A percentile compares a stretch with the other conserved stretches of the same genome.
These are phyloP conservation scores for Campylomormyrus tamandua DNA, from an alignment of 2,113 vertebrate species.

Conservation along the genomic window DNA sequence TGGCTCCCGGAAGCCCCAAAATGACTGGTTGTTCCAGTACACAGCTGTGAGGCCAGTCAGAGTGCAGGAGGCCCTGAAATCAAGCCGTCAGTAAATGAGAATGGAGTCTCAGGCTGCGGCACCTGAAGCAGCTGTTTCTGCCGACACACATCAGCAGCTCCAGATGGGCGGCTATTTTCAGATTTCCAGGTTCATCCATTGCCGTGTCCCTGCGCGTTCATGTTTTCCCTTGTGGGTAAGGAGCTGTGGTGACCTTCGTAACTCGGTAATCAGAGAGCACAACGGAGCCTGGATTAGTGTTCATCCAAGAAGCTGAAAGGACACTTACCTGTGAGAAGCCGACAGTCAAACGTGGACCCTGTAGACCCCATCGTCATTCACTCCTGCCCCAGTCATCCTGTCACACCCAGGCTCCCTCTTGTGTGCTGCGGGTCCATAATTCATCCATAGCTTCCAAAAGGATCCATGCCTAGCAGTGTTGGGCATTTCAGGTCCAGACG, in stretches of 20 bases:
- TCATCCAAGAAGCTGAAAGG: neutral
- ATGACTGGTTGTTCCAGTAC: neutral
- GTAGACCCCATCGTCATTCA: neutral
- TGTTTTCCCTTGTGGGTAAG: neutral
- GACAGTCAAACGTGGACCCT: neutral
- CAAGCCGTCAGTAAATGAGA: neutral
- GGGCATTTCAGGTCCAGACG: too few relatives aligned
- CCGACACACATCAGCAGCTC: constrained; percentile 32
- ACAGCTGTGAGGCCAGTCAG: neutral
- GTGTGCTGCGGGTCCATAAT: neutral
- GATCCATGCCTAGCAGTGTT: neutral
- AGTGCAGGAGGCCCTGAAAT: neutral
- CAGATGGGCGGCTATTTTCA: constrained; percentile 41
- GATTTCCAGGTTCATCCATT: neutral
- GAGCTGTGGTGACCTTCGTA: neutral
- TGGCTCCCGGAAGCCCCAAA: neutral
- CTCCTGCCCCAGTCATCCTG: neutral
- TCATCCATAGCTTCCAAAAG: neutral
- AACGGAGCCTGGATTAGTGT: neutral
- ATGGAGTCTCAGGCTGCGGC: neutral
- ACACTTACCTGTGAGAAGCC: neutral
- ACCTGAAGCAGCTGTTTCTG: neutral
- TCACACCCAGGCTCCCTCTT: neutral
- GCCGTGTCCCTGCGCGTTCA: neutral
- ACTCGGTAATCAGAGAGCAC: neutral